Conservation (phyloP, 2,888 invertebrate species). For the Heliconius cydno region DNA sequence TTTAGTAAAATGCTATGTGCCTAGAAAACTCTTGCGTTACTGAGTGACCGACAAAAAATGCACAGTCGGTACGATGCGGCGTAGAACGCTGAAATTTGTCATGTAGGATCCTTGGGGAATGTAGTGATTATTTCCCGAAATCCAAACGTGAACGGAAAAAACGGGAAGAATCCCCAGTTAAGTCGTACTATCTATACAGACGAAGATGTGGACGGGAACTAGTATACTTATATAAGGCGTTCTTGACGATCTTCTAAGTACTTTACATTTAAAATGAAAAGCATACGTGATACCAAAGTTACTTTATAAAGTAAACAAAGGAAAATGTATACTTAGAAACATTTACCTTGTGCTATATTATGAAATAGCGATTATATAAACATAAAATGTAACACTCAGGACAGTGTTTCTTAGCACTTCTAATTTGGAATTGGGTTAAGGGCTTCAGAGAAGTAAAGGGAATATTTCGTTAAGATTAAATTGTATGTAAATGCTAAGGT, state of each 20-base stretch:
- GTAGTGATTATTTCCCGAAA: background rate
- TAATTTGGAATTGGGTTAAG: constrained; percentile 26
- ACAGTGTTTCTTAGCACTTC: constrained; percentile 26
- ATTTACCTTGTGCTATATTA: constrained; percentile 24
- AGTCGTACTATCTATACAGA: background rate
- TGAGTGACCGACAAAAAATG: too few species aligned
- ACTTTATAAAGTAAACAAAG: constrained; percentile 15
- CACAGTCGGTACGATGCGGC: too few species aligned
- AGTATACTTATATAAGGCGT: background rate
- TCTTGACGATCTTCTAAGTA: background rate
- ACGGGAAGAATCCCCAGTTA: background rate
- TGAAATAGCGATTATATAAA: constrained; percentile 21
- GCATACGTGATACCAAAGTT: constrained; percentile 15
- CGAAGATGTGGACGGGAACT: background rate
- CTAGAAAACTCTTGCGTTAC: background rate
- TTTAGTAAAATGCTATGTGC: background rate
- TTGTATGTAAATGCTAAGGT: constrained; percentile 8
- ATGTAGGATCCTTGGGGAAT: background rate
- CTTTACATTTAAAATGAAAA: constrained; percentile 9
- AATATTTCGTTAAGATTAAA: constrained; percentile 1
- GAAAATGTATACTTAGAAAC: constrained; percentile 2
- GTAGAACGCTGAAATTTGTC: background rate
- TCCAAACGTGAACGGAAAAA: background rate
- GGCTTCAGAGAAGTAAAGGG: background rate
- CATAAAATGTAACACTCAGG: constrained; percentile 8